A percentile compares a stretch with the other conserved stretches of the same genome.
Conservation (phyloP, 2,888 invertebrate genomes). For the Phaonia tiefii region DNA sequence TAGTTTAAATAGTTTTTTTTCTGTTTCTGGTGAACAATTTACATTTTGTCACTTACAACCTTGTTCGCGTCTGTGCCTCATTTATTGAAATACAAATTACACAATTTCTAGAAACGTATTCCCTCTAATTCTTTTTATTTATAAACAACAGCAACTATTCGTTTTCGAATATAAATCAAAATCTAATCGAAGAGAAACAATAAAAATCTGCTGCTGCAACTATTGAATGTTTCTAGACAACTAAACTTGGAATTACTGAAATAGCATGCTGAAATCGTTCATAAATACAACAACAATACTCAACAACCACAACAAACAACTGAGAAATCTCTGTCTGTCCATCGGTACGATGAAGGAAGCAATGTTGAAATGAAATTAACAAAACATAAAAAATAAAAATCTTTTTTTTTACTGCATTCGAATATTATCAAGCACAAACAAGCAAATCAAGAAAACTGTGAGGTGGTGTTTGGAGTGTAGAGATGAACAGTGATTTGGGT, state of each 20-base stretch:
- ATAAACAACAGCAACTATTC: constrained; percentile 11
- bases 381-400: constrained; percentile 17
- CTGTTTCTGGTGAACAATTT: neutral
- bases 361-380: constrained; percentile 18
- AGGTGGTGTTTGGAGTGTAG: neutral
- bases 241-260: constrained; percentile 52
- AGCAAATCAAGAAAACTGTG: neutral
- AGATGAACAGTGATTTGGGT: too few relatives aligned
- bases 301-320: constrained; percentile 2
- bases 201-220: constrained; percentile 41
- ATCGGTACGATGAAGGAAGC: neutral
- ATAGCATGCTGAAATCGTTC: constrained; percentile 46
- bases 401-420: neutral
- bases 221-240: constrained; percentile 60
- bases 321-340: neutral
- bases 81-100: too few relatives aligned
- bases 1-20: too few relatives aligned
- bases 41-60: too few relatives aligned
- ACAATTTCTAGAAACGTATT: too few relatives aligned
- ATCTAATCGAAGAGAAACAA: constrained; percentile 39
- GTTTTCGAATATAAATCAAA: constrained; percentile 1
- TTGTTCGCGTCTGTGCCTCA: too few relatives aligned
- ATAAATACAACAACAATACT: constrained; percentile 8
- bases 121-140: too few relatives aligned
- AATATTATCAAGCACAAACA: neutral